A percentile compares a stretch with the other conserved stretches of the same genome.
Evolutionary conservation across 2,797 vertebrate species (phyloP).

Genomic region (Phyllotis vaccarum): DNA sequence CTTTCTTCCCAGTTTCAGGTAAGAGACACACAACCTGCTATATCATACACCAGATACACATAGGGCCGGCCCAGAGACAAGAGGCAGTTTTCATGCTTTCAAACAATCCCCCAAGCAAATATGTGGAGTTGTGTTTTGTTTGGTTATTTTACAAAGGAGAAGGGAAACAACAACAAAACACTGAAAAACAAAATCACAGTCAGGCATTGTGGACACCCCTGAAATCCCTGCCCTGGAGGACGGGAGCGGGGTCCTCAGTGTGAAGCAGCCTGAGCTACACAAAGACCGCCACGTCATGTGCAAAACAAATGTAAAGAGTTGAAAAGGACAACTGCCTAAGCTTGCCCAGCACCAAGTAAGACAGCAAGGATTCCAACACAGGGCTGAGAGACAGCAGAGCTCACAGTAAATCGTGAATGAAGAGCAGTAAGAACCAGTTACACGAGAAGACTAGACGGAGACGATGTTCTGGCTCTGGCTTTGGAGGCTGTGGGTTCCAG

Average conservation of each 20-base stretch:
- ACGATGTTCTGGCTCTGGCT: rapidly evolving
- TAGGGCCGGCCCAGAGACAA: rapidly evolving
- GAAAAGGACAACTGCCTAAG: neutral
- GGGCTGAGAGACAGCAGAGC: neutral
- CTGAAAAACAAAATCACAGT: neutral
- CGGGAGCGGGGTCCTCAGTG: neutral
- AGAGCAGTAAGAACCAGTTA: rapidly evolving
- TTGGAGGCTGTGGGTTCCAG: rapidly evolving
- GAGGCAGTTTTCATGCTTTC: rapidly evolving
- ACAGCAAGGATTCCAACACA: no score
- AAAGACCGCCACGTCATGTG: neutral
- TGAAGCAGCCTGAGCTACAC: neutral
- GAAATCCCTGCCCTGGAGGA: no score
- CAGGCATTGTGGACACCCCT: neutral
- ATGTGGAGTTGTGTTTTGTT: neutral
- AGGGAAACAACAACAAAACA: neutral
- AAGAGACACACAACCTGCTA: neutral
- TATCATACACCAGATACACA: no score
- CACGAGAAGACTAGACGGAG: rapidly evolving
- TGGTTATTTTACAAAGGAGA: neutral
- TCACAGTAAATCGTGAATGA: rapidly evolving
- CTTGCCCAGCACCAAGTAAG: neutral
- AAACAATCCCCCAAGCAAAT: neutral
- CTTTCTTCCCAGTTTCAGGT: neutral
- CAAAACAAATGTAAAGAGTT: neutral